These are phyloP conservation scores for Dendrocincla tyrannina DNA, from an alignment of 2,797 vertebrate genomes.

Conservation along the genomic window DNA sequence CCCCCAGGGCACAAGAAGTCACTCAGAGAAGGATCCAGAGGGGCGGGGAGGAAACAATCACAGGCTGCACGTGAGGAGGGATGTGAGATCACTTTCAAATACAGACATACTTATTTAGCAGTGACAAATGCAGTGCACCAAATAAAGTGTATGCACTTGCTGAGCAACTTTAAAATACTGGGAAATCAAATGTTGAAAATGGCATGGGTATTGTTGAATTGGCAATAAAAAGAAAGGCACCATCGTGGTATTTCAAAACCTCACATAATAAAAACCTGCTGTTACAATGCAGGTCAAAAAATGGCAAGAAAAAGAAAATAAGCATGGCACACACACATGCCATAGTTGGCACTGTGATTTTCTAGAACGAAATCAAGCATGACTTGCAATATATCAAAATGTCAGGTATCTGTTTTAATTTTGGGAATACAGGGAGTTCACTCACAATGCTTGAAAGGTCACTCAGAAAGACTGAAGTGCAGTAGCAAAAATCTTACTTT, in stretches of 20 bases:
- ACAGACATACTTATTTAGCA: not conserved
- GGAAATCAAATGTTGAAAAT: not conserved
- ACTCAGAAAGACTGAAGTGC: not conserved
- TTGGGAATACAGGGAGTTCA: not conserved
- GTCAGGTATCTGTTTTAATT: not conserved
- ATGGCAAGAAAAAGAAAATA: not conserved
- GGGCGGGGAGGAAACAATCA: not conserved
- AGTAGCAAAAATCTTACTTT: not conserved
- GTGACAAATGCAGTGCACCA: not conserved
- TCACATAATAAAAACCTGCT: not conserved
- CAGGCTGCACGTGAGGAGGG: not conserved
- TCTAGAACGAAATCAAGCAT: not conserved
- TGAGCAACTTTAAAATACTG: not conserved
- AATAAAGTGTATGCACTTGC: not conserved
- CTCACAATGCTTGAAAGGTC: not conserved
- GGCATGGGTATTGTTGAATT: not conserved
- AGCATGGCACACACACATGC: not conserved
- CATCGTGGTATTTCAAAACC: not conserved
- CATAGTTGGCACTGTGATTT: not conserved
- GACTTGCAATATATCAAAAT: not conserved
- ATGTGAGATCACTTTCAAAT: not conserved
- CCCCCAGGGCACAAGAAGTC: not conserved
- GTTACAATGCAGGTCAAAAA: not conserved
- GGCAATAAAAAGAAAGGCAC: not conserved
- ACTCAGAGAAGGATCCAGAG: not conserved